Evolutionary conservation across 2,113 vertebrate genomes (phyloP).

Genomic region (Engraulis encrasicolus): DNA sequence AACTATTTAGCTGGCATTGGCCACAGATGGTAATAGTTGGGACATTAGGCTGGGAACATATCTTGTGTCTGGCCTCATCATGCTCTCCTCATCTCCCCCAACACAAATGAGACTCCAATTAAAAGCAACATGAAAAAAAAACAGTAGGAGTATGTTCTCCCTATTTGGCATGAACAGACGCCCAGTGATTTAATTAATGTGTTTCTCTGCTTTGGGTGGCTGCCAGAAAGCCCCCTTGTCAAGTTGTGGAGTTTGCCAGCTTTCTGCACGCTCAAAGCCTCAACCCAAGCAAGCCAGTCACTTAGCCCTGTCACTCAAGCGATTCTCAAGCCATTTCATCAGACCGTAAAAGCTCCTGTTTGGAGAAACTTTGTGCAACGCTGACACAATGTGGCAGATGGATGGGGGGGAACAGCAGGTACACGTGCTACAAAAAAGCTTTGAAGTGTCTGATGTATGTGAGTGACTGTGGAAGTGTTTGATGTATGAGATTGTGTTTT

Average conservation of each 20-base stretch:
- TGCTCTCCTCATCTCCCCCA: conserved; percentile 41
- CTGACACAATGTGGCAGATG: background rate
- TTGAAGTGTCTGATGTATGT: background rate
- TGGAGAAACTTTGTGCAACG: background rate
- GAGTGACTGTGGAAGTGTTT: background rate
- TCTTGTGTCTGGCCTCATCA: conserved; percentile 30
- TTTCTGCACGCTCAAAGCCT: conserved; percentile 22
- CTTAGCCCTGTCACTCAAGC: conserved; percentile 26
- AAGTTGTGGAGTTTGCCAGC: conserved; percentile 53
- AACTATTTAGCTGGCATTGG: conserved; percentile 43
- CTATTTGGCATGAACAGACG: conserved; percentile 66
- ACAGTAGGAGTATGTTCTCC: conserved; percentile 59
- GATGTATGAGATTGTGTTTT: background rate
- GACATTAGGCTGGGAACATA: conserved; percentile 21
- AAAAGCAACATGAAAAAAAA: conserved; percentile 57
- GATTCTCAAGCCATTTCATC: too few relatives aligned
- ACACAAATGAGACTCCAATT: conserved; percentile 48
- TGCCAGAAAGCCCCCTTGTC: conserved; percentile 59
- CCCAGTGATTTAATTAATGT: conserved; percentile 73
- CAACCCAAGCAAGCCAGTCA: conserved; percentile 29
- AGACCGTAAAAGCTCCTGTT: background rate
- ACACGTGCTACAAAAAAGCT: background rate
- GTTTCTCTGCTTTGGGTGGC: conserved; percentile 66
- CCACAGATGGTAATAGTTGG: conserved; percentile 40
- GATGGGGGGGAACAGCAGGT: background rate